Base-by-base conservation (phyloP, 2,888 invertebrate species). In the Seira musarum region DNA sequence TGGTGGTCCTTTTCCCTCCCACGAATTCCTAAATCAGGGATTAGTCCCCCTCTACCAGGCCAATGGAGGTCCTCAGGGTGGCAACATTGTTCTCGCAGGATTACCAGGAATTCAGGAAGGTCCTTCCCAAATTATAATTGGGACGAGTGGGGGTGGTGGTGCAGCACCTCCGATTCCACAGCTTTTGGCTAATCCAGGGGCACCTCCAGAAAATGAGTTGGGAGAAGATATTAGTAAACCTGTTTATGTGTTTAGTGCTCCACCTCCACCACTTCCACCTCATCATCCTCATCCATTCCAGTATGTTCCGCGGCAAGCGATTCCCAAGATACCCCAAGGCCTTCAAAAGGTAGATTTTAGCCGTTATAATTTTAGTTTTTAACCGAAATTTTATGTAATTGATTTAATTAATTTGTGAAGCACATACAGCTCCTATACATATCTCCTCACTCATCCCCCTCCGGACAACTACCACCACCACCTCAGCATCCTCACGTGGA, bases 391-490 rank as follows among this genome's bases (percentile, higher is more conserved):
- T n/a, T n/a, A n/a, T n/a, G n/a, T n/a, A n/a, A n/a, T n/a, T n/a
- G n/a, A n/a, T n/a, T n/a, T n/a, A n/a, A n/a, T n/a, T n/a, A n/a
- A n/a, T n/a, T n/a, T n/a, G n/a, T n/a, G 30, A 30, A 30, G 8
- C 87, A 87, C 68, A 87, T 96, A 92, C 95, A 95, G 89, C 95
- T 96, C 89, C 95, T 96, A 90, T 96, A 96, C 92, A 96, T 96
- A 90, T 95, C 30, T 5, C 30, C 30, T 5, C 30, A 2, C 8
- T 30, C 30, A 30, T 30, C 30, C 3, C 30, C 30, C 2, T n/a
- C n/a, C n/a, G n/a, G n/a, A n/a, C 85, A 84, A 17, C 73, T 78
- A 5, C 85, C 85, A n/a, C 80, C 85, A 21, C 82, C 83, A 22
- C 83, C 83, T 25, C 72, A 64, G n/a, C 76, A 81, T 6, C 81